Conservation (phyloP, 2,797 vertebrate genomes). For the Enoplosus armatus region DNA sequence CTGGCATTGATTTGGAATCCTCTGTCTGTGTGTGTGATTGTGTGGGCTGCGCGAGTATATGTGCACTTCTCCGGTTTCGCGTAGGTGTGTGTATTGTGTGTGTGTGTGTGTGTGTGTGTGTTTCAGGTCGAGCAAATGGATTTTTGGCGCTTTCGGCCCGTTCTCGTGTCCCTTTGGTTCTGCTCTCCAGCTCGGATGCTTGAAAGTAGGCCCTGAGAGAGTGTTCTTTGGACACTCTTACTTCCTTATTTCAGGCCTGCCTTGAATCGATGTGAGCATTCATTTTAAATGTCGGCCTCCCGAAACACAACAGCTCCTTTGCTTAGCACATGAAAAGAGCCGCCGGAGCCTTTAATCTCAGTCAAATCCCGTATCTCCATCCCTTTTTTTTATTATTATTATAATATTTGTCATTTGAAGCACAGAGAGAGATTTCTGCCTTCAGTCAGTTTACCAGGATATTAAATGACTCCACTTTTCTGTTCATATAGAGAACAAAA, state of each 20-base stretch:
- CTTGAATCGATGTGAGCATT: conserved; percentile 46
- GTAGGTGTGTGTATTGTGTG: conserved; percentile 19
- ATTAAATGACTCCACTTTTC: conserved; percentile 28
- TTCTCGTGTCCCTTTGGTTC: conserved; percentile 37
- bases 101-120: conserved; percentile 23
- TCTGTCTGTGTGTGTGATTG: conserved; percentile 41
- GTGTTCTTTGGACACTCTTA: conserved; percentile 29
- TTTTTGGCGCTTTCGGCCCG: conserved; percentile 26
- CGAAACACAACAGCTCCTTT: conserved; percentile 33
- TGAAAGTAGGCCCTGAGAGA: conserved; percentile 37
- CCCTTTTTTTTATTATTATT: conserved; percentile 57
- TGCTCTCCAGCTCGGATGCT: conserved; percentile 17
- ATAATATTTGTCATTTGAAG: conserved; percentile 51
- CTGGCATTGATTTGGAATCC: conserved; percentile 66
- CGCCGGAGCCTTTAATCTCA: conserved; percentile 59
- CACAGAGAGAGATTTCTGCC: conserved; percentile 10
- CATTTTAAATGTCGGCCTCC: conserved; percentile 41
- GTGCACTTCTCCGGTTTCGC: conserved; percentile 2
- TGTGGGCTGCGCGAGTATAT: conserved; percentile 18
- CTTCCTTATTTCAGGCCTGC: conserved; percentile 30
- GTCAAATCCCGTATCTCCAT: conserved; percentile 51
- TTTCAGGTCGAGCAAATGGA: conserved; percentile 38
- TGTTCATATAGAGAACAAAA: conserved; percentile 16
- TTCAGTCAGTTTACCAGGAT: conserved; percentile 35
- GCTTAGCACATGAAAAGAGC: conserved; percentile 63